Conservation (phyloP, 2,888 invertebrate genomes). For the Zygothrica quintamaculata region DNA sequence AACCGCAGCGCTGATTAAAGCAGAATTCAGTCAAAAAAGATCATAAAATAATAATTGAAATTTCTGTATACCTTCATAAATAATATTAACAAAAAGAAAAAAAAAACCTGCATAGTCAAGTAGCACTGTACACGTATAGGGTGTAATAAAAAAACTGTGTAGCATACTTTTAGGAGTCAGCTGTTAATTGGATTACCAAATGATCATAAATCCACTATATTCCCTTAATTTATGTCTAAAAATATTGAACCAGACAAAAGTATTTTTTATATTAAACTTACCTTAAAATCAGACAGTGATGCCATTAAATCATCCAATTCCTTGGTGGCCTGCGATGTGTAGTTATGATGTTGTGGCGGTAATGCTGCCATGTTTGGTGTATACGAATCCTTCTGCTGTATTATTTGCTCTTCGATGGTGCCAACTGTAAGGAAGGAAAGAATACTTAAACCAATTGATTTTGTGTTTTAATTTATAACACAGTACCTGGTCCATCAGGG, state of each 20-base stretch:
- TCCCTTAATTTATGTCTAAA: not conserved
- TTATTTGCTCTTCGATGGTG: slow-evolving; percentile 81
- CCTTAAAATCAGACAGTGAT: slow-evolving; percentile 97
- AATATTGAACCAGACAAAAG: too few species aligned
- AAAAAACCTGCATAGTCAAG: too few species aligned
- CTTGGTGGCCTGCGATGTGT: slow-evolving; percentile 94
- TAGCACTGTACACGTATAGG: too few species aligned
- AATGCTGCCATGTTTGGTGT: slow-evolving; percentile 68
- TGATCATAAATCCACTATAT: not conserved
- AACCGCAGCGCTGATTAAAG: too few species aligned
- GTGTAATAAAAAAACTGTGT: not conserved
- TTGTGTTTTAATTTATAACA: not conserved
- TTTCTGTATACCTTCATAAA: too few species aligned
- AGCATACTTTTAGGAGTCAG: slow-evolving; percentile 43
- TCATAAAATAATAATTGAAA: too few species aligned
- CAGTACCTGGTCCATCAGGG: slow-evolving; percentile 82
- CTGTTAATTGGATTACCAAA: not conserved
- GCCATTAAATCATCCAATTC: slow-evolving; percentile 98
- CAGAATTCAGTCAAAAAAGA: too few species aligned
- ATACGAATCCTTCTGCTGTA: slow-evolving; percentile 82
- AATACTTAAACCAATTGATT: not conserved
- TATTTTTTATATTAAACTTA: too few species aligned
- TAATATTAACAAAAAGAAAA: too few species aligned
- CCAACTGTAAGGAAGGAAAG: slow-evolving; percentile 67
- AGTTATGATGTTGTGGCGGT: slow-evolving; percentile 58